These are phyloP conservation scores for Haplochromis vanheusdeni DNA, from an alignment of 2,113 vertebrate genomes.

Conservation along the genomic window DNA sequence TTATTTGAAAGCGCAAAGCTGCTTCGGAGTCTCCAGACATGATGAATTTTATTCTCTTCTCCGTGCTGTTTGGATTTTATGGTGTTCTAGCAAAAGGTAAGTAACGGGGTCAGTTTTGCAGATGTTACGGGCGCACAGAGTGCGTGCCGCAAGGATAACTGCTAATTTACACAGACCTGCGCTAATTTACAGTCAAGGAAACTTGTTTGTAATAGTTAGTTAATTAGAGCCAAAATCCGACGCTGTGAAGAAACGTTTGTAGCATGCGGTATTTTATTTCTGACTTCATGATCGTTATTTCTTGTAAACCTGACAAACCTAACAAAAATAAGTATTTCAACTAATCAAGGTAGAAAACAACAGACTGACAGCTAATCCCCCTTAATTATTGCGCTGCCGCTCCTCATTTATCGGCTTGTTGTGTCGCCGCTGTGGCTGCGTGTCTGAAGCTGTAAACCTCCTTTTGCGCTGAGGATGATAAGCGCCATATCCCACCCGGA, in stretches of 20 bases:
- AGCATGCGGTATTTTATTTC: not conserved
- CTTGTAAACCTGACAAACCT: not conserved
- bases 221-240: not conserved
- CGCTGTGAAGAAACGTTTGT: too few species aligned
- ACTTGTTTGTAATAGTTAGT: not conserved
- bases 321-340: not conserved
- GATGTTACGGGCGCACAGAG: not conserved
- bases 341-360: not conserved
- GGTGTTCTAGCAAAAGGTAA: slow-evolving; percentile 67
- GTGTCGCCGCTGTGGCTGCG: not conserved
- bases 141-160: not conserved
- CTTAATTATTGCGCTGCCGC: not conserved
- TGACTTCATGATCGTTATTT: not conserved
- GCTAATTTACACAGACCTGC: not conserved
- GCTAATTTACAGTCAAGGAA: not conserved
- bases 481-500: slow-evolving; percentile 11
- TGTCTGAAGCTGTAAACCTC: not conserved
- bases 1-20: not conserved
- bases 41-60: slow-evolving; percentile 61
- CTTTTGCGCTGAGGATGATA: not conserved
- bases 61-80: slow-evolving; percentile 70
- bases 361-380: not conserved
- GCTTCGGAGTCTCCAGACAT: slow-evolving; percentile 30
- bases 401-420: not conserved
- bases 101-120: not conserved